A percentile compares a stretch with the other conserved stretches of the same genome.
These are phyloP conservation scores for Dreissena rostriformis DNA, from an alignment of 1,140 invertebrate species.

Conservation along the genomic window DNA sequence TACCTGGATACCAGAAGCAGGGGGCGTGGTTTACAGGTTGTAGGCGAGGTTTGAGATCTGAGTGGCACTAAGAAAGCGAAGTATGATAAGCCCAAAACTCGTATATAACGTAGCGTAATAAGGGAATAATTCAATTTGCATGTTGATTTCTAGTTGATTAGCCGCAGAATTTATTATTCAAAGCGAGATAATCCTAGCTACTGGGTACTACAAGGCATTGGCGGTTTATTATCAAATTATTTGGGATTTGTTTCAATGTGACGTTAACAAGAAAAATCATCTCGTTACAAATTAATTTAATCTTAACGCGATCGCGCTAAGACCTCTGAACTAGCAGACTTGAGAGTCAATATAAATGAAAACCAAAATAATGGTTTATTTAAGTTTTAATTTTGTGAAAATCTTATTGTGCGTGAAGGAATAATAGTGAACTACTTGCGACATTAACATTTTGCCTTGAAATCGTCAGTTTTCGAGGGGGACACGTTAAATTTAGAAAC, in stretches of 20 bases:
- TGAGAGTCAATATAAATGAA: too few species aligned
- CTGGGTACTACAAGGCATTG: slow-evolving; percentile 7
- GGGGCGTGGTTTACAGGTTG: too few species aligned
- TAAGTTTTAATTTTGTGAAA: too few species aligned
- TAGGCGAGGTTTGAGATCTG: not conserved
- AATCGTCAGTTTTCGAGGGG: too few species aligned
- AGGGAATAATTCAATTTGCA: slow-evolving; percentile 55
- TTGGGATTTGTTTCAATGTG: slow-evolving; percentile 42
- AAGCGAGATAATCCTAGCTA: slow-evolving; percentile 28
- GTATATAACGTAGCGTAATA: slow-evolving; percentile 52
- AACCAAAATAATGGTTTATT: too few species aligned
- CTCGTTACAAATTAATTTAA: slow-evolving; percentile 26
- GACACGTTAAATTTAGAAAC: too few species aligned
- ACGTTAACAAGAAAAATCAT: slow-evolving; percentile 19
- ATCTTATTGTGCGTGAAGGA: too few species aligned
- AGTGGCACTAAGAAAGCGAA: not conserved
- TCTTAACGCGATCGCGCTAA: slow-evolving; percentile 5
- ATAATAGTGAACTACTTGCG: too few species aligned
- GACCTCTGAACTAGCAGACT: too few species aligned
- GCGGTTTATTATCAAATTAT: slow-evolving; percentile 50
- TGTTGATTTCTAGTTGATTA: slow-evolving; percentile 60
- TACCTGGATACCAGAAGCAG: too few species aligned
- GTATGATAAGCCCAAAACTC: slow-evolving; percentile 7
- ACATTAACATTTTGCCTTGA: too few species aligned
- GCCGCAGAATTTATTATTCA: slow-evolving; percentile 39